Evolutionary conservation across 53 echinoderm and acorn worm species (phyloP).

Genomic region (Apostichopus leukothele): DNA sequence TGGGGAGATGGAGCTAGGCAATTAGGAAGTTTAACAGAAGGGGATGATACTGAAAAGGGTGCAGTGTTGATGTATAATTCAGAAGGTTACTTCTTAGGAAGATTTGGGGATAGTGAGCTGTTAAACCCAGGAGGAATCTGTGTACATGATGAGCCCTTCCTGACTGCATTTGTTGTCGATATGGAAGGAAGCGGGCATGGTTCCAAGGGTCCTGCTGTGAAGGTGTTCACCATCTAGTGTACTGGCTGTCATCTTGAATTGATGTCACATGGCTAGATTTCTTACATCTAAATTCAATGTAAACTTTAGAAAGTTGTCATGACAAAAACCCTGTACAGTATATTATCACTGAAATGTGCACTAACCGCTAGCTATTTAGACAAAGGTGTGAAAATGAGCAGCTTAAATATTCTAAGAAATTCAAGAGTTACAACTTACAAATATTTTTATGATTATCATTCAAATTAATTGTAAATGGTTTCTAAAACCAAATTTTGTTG

Average conservation of each 20-base stretch:
- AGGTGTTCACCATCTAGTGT: slow-evolving; percentile 19
- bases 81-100: slow-evolving; percentile 39
- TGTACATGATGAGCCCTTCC: slow-evolving; percentile 29
- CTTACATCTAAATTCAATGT: too few species aligned
- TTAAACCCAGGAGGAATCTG: slow-evolving; percentile 30
- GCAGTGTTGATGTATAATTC: slow-evolving; percentile 39
- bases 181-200: slow-evolving; percentile 1
- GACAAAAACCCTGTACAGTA: too few species aligned
- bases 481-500: too few species aligned
- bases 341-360: too few species aligned
- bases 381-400: too few species aligned
- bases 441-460: too few species aligned
- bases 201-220: slow-evolving; percentile 23
- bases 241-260: not conserved
- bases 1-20: slow-evolving; percentile 1
- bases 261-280: too few species aligned
- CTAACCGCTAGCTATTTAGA: too few species aligned
- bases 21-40: not conserved
- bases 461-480: too few species aligned
- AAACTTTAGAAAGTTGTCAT: too few species aligned
- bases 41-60: not conserved
- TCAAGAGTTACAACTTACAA: too few species aligned
- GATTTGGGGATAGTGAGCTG: slow-evolving; percentile 26
- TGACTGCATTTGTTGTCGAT: slow-evolving; percentile 36
- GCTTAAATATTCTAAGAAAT: too few species aligned